A percentile compares a stretch with the other conserved stretches of the same genome.
Conservation (phyloP, 2,113 vertebrate genomes). For the Aviceda subcristata region DNA sequence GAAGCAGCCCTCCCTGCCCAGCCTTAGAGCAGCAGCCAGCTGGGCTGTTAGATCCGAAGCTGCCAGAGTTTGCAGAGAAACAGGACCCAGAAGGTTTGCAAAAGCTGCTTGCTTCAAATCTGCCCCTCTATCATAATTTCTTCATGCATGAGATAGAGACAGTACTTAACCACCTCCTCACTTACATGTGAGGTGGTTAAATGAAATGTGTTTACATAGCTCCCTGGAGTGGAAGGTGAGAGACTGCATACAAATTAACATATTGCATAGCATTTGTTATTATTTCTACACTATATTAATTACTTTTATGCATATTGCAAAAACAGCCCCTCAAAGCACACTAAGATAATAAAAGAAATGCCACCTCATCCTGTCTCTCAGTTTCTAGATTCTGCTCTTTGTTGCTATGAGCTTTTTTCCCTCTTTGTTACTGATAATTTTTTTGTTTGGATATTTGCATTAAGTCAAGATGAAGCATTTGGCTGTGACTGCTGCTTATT, state of each 20-base stretch:
- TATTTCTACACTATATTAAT: not conserved
- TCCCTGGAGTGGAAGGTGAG: not conserved
- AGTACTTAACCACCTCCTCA: not conserved
- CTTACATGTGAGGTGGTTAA: not conserved
- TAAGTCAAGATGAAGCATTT: not conserved
- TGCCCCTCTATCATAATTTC: not conserved
- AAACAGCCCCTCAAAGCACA: not conserved
- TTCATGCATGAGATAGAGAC: not conserved
- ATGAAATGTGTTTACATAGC: not conserved
- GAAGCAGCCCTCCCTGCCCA: not conserved
- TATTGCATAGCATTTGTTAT: not conserved
- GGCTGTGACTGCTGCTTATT: not conserved
- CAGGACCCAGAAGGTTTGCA: not conserved
- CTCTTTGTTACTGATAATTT: not conserved
- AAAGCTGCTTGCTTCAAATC: not conserved
- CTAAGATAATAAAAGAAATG: not conserved
- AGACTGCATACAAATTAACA: not conserved
- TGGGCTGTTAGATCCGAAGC: not conserved
- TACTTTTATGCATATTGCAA: not conserved
- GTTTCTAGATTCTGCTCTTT: not conserved
- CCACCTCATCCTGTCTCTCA: not conserved
- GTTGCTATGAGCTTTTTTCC: not conserved
- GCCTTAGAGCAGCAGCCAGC: not conserved
- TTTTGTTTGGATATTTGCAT: not conserved
- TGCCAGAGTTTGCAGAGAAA: not conserved